Base-by-base conservation (phyloP, 2,797 vertebrate species). In the Sebastes alutus region DNA sequence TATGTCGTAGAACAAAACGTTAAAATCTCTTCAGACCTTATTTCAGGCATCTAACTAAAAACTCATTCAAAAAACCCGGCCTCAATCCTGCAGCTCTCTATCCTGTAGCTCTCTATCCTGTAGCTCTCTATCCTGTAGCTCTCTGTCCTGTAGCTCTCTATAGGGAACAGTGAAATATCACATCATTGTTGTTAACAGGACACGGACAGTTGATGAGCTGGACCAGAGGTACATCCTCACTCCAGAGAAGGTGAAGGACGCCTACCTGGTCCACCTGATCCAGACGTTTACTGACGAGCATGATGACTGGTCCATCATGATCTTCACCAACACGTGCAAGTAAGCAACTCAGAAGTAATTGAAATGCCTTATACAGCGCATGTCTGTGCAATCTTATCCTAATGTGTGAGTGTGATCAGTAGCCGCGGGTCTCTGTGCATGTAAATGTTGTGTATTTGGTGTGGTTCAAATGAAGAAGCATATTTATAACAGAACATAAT, bases 241-340 rank as follows among this genome's bases (percentile, higher is more conserved):
- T 1, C 97, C 99, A 0, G 98, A 99, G 93, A 97, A 96, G 1
- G 93, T 99, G 25, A 99, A 99, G 85, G 99, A 99, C 0, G 97
- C 99, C 0, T 96, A 99, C 88, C 94, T 99, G 42, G 97, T 99
- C 32, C 97, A 99, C 65, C 93, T 99, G 46, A 94, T 99, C 81
- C 98, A 99, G 94, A 97, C 58, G 3, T 97, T 99, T 83, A 97
- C 97, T 2, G 97, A 99, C 0, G 87, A 97, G 72, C 97, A 98
- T 0, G 88, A 97, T 13, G 97, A 98, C 88, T 99, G 98, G 97
- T 96, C 98, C 62, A 90, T 99, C 69, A 97, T 99, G 63, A 96
- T 99, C 92, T 99, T 99, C 84, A 99, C 98, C 76, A 98, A 95
- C 87, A 99, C 99, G 0, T 99, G 99, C 99, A 99, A 99, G 98